Evolutionary conservation across 2,113 vertebrate genomes (phyloP).

Genomic region (Dryoscopus gambensis): DNA sequence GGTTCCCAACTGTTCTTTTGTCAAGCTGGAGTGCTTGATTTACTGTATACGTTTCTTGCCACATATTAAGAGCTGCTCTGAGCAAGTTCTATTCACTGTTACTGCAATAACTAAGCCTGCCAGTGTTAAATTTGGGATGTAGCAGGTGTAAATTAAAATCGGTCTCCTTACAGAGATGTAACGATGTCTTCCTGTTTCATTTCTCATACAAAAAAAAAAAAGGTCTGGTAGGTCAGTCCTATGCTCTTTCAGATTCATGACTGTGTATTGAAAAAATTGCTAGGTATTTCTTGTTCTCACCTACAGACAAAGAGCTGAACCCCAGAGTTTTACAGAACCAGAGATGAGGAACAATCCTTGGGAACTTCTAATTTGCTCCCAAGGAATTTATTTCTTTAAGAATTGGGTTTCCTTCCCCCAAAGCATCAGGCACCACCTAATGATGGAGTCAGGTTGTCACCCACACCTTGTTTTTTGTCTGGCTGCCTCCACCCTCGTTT

Average conservation of each 20-base stretch:
- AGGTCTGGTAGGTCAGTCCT: neutral
- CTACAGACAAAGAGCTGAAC: neutral
- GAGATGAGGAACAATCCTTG: neutral
- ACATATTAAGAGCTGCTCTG: neutral
- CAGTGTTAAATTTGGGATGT: neutral
- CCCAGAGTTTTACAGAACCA: neutral
- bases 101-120: neutral
- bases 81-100: neutral
- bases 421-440: neutral
- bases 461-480: neutral
- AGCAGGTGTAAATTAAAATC: neutral
- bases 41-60: neutral
- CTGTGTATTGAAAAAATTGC: neutral
- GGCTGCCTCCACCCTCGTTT: neutral
- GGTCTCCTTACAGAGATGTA: neutral
- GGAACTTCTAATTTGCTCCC: neutral
- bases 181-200: neutral
- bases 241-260: neutral
- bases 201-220: neutral
- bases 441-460: neutral
- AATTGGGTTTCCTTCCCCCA: neutral
- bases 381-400: neutral
- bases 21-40: neutral
- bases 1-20: neutral
- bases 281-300: neutral